These are phyloP conservation scores for Enteromius thamalakanensis DNA, from an alignment of 2,797 vertebrate species.

Conservation along the genomic window DNA sequence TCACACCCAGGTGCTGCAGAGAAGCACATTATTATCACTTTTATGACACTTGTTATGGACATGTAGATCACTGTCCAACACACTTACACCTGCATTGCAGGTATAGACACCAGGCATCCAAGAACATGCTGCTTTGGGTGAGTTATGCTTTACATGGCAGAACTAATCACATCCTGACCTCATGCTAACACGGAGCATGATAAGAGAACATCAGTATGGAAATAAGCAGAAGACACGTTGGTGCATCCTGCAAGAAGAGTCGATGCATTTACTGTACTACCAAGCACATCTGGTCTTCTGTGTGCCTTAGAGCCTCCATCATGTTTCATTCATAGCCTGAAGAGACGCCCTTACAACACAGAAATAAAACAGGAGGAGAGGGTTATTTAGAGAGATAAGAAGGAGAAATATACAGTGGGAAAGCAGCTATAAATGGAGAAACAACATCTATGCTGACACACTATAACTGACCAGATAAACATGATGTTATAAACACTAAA, in stretches of 20 bases:
- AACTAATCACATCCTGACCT: conserved; percentile 73
- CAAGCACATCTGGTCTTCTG: conserved; percentile 2
- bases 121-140: conserved; percentile 39
- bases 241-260: conserved; percentile 8
- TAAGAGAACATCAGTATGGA: conserved; percentile 12
- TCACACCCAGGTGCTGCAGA: conserved; percentile 60
- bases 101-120: conserved; percentile 52
- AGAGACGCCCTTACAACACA: conserved; percentile 14
- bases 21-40: conserved; percentile 69
- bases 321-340: conserved; percentile 49
- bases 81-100: conserved; percentile 68
- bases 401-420: not conserved
- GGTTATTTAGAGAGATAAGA: conserved; percentile 18
- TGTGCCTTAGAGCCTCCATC: conserved; percentile 36
- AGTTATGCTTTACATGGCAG: conserved; percentile 69
- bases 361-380: conserved; percentile 1
- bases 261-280: conserved; percentile 5
- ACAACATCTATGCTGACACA: not conserved
- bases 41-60: conserved; percentile 76
- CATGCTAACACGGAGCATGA: conserved; percentile 7
- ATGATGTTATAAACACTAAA: not conserved
- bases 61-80: conserved; percentile 70
- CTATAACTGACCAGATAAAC: conserved; percentile 1
- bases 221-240: conserved; percentile 33
- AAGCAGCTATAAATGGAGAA: conserved; percentile 1